Evolutionary conservation across 2,113 vertebrate genomes (phyloP), one percentile per base, ranked within the genome.

Genomic region (Meleagris gallopavo): DNA sequence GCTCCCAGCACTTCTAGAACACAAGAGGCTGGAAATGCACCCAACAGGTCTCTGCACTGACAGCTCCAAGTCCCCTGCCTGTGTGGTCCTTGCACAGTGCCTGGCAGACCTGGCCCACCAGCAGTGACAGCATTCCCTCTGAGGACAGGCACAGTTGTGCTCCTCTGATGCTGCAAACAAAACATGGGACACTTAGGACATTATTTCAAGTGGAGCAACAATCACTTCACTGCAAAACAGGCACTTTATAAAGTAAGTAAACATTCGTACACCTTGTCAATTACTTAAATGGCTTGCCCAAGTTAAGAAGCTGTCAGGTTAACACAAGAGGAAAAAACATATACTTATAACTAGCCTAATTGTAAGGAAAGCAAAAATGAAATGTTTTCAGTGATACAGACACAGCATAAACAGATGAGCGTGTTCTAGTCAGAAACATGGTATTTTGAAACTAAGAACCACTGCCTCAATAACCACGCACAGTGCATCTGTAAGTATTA

Each of bases 51-150:
- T 61, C 76, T 32, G 4, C 54, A n/a, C 30, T 32, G 1, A 45
- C 8, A 83, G 30, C 8, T 82, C 65, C 61, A 55, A 73, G 65
- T 79, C 48, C 10, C 0, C 52, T 3, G 2, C 34, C 71, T 3
- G 1, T 3, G 0, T 24, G 1, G 18, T 45, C 13, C 5, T 50
- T 9, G 1, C 2, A 21, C 29, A 18, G 61, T 45, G 7, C 38
- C 46, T 0, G 0, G 17, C 73, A 77, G 36, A 54, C 29, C 41
- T 2, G 6, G 83, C 48, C 65, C 88, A 36, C 29, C 34, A 8
- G 48, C 1, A 2, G 24, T 2, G 0, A 83, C 61, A 57, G 27
- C 1, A 1, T 10, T 57, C 52, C 5, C 4, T 21, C 0, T 17
- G 61, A 70, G 81, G 46, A 41, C n/a, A 60, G 73, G 50, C 15